phyloP scores from a whole-genome alignment of 2,888 invertebrate species.

The Megalurothrips usitatus region DNA sequence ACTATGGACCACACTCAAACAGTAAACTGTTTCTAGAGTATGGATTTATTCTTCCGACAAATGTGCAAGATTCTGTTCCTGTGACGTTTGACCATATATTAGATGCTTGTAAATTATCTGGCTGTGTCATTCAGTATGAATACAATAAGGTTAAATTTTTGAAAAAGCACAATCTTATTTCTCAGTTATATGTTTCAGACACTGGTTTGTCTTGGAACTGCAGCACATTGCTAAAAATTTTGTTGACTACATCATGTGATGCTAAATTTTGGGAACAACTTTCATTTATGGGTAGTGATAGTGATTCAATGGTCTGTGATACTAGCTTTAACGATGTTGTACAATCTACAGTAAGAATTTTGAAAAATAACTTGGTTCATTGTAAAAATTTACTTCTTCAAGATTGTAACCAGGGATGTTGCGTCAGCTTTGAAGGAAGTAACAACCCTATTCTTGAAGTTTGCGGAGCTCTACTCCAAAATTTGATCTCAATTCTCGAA shows the following conservation, averaged over 20 bases:
- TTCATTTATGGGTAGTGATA: conserved; percentile 39
- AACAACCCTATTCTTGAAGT: not conserved
- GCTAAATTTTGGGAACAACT: not conserved
- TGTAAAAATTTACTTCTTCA: conserved; percentile 24
- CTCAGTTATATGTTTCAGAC: conserved; percentile 37
- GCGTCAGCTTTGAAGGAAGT: not conserved
- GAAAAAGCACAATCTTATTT: conserved; percentile 54
- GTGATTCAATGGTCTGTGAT: conserved; percentile 35
- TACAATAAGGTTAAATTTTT: conserved; percentile 55
- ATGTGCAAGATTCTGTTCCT: conserved; percentile 62
- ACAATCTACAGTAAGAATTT: not conserved
- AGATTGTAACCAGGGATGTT: not conserved
- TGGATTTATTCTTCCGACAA: conserved; percentile 71
- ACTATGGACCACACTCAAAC: conserved; percentile 80
- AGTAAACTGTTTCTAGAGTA: conserved; percentile 77
- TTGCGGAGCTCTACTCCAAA: not conserved
- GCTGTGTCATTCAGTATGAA: conserved; percentile 33
- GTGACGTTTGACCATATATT: conserved; percentile 55
- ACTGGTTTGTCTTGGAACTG: conserved; percentile 41
- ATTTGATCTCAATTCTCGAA: not conserved
- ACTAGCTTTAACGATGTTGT: conserved; percentile 30
- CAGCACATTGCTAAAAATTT: not conserved
- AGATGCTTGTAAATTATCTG: conserved; percentile 34
- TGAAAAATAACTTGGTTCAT: not conserved
- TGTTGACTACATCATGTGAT: not conserved